Evolutionary conservation across 1,140 invertebrate genomes (phyloP).

Genomic region (Elymnias hypermnestra): DNA sequence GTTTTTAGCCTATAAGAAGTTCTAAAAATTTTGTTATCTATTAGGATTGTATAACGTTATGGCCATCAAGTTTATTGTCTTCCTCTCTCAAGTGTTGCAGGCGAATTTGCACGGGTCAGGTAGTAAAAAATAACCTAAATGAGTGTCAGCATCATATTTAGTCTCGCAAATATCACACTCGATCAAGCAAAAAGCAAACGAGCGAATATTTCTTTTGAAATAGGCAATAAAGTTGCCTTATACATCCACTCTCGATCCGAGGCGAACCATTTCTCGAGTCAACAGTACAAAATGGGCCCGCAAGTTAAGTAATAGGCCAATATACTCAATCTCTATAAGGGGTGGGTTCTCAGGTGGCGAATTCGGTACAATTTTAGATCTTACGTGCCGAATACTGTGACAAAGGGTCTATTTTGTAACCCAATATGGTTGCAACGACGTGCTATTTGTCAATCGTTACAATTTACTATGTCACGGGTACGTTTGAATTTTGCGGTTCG

Average conservation of each 20-base stretch:
- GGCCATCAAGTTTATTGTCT: too few species aligned
- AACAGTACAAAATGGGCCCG: slow-evolving; percentile 30
- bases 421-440: slow-evolving; percentile 30
- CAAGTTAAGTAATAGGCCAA: slow-evolving; percentile 41
- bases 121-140: too few species aligned
- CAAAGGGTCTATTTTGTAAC: slow-evolving; percentile 41
- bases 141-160: too few species aligned
- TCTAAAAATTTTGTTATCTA: too few species aligned
- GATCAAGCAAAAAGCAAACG: slow-evolving; percentile 12
- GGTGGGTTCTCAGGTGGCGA: slow-evolving; percentile 30
- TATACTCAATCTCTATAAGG: slow-evolving; percentile 30
- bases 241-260: slow-evolving; percentile 13
- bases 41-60: too few species aligned
- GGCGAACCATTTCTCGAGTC: slow-evolving; percentile 22
- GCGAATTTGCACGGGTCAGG: too few species aligned
- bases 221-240: slow-evolving; percentile 19
- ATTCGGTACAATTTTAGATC: slow-evolving; percentile 28
- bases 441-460: slow-evolving; percentile 38
- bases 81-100: too few species aligned
- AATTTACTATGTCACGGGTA: slow-evolving; percentile 21
- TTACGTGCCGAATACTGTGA: slow-evolving; percentile 27
- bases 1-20: too few species aligned
- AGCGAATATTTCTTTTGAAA: slow-evolving; percentile 19
- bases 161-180: slow-evolving; percentile 9
- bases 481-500: background rate